phyloP scores from a whole-genome alignment of 2,113 vertebrate species.

The Rhynchopsitta pachyrhyncha region DNA sequence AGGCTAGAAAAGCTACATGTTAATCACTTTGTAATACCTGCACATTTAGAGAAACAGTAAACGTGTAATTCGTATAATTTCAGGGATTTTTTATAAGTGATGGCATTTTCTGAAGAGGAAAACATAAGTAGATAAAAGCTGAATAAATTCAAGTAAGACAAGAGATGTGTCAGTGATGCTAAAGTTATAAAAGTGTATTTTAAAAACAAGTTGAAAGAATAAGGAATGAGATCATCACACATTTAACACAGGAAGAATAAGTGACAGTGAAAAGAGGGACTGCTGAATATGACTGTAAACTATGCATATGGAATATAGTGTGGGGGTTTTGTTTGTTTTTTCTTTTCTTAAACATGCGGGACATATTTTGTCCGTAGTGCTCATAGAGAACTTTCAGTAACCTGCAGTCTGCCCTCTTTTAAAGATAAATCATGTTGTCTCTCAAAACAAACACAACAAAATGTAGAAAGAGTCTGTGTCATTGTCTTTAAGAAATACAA shows the following conservation, averaged over 20 bases:
- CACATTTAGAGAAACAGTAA: conserved; percentile 29
- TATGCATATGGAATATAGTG: neutral
- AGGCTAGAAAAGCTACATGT: neutral
- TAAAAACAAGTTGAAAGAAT: neutral
- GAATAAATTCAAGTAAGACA: conserved; percentile 39
- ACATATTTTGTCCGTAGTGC: neutral
- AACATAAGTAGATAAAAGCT: conserved; percentile 53
- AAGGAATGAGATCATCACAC: neutral
- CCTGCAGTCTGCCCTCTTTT: neutral
- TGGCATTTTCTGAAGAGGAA: conserved; percentile 66
- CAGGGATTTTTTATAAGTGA: neutral
- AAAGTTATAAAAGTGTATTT: conserved; percentile 8
- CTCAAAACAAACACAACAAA: neutral
- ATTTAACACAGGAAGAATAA: neutral
- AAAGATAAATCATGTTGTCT: conserved; percentile 23
- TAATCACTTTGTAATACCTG: neutral
- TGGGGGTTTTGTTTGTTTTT: neutral
- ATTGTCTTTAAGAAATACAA: neutral
- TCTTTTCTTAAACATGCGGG: neutral
- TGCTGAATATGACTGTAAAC: neutral
- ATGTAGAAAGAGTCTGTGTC: neutral
- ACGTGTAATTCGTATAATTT: conserved; percentile 30
- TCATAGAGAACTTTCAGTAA: neutral
- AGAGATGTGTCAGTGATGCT: neutral
- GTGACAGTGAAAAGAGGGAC: neutral